A percentile compares a stretch with the other conserved stretches of the same genome.
These are phyloP conservation scores for Myopa testacea DNA, from an alignment of 2,888 invertebrate genomes.

Conservation along the genomic window DNA sequence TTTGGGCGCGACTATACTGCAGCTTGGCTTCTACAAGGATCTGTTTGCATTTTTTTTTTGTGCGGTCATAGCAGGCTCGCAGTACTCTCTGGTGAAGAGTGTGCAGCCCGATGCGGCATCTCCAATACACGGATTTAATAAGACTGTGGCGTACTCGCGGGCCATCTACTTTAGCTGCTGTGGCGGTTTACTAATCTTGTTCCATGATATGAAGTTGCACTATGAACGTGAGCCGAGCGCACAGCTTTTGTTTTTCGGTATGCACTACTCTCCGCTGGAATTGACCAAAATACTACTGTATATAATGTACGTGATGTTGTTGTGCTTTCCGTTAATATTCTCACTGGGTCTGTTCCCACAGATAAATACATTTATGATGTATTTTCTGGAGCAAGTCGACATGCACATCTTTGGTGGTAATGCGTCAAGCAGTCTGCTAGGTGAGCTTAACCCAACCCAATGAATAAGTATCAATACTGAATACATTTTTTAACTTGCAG, in stretches of 20 bases:
- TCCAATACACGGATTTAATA: conserved; percentile 97
- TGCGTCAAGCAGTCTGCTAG: conserved; percentile 83
- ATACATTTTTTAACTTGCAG: conserved; percentile 44
- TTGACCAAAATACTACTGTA: conserved; percentile 78
- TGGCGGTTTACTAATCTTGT: conserved; percentile 71
- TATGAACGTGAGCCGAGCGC: conserved; percentile 48
- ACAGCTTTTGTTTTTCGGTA: conserved; percentile 59
- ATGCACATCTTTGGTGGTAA: conserved; percentile 92
- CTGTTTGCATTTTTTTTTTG: conserved; percentile 94
- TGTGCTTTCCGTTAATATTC: conserved; percentile 94
- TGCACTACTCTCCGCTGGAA: conserved; percentile 70
- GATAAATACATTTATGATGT: conserved; percentile 96
- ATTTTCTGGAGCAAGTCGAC: conserved; percentile 94
- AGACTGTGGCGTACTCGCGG: conserved; percentile 91
- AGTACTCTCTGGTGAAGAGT: conserved; percentile 95
- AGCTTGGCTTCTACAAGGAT: conserved; percentile 89
- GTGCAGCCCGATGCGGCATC: conserved; percentile 99
- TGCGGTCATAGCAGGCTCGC: conserved; percentile 97
- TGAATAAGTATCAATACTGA: background rate
- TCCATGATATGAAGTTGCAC: conserved; percentile 57
- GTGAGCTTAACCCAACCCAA: conserved; percentile 67
- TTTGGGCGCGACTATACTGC: conserved; percentile 85
- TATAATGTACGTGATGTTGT: conserved; percentile 80
- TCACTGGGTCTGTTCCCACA: conserved; percentile 96
- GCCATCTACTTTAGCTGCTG: conserved; percentile 94